Evolutionary conservation across 2,888 invertebrate species (phyloP).

Genomic region (Encarsia formosa): DNA sequence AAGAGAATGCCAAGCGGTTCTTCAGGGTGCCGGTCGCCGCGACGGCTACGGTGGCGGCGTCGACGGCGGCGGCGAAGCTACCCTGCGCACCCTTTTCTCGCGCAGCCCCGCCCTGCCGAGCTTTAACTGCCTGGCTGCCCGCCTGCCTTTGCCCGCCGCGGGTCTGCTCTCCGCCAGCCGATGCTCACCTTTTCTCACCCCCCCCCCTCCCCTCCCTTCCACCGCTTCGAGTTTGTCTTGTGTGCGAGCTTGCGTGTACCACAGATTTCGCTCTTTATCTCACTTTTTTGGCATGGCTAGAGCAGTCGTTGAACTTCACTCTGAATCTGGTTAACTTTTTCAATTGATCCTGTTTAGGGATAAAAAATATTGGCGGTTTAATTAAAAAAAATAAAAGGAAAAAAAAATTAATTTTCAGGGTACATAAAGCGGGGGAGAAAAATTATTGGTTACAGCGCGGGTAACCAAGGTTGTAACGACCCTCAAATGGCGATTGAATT

Average conservation of each 20-base stretch:
- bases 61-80: constrained; percentile 34
- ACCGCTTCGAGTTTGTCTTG: no score
- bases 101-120: constrained; percentile 29
- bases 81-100: constrained; percentile 33
- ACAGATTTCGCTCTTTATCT: neutral
- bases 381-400: no score
- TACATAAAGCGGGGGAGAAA: no score
- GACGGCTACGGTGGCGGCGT: constrained; percentile 21
- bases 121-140: constrained; percentile 30
- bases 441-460: no score
- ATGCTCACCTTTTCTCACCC: constrained; percentile 30
- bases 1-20: no score
- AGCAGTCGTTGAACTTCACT: no score
- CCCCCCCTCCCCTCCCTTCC: constrained; percentile 27
- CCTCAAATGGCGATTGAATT: no score
- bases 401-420: no score
- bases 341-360: no score
- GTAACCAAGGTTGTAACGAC: no score
- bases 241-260: neutral
- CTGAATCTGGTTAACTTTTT: no score
- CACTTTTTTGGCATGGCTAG: constrained; percentile 3
- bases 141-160: constrained; percentile 28
- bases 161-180: constrained; percentile 13
- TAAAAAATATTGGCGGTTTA: no score
- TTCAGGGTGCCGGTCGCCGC: neutral